phyloP scores from a whole-genome alignment of 2,888 invertebrate species.

The Noctua comes region DNA sequence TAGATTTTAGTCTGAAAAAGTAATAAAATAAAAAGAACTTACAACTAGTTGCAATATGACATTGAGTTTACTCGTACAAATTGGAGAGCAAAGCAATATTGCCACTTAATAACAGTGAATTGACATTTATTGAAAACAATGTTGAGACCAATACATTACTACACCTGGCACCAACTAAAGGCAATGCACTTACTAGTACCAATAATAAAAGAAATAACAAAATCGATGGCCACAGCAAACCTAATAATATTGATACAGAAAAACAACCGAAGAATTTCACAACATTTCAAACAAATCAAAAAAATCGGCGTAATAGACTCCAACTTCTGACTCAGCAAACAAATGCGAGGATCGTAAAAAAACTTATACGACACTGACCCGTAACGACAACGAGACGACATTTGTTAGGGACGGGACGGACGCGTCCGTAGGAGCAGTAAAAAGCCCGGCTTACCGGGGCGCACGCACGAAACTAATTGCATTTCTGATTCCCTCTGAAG shows the following conservation, averaged over 20 bases:
- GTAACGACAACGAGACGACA: conserved; percentile 68
- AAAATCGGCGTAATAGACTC: conserved; percentile 37
- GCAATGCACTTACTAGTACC: neutral
- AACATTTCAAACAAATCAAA: conserved; percentile 38
- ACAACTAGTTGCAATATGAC: neutral
- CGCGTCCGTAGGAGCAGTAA: conserved; percentile 67
- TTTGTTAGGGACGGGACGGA: conserved; percentile 66
- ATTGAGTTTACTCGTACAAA: neutral
- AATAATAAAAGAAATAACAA: neutral
- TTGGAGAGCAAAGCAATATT: conserved; percentile 5
- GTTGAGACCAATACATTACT: neutral
- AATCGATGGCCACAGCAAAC: neutral
- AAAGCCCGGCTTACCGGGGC: conserved; percentile 74
- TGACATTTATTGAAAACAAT: conserved; percentile 17
- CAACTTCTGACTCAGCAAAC: conserved; percentile 63
- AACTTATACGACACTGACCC: conserved; percentile 68
- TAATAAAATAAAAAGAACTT: conserved; percentile 3
- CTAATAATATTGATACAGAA: neutral
- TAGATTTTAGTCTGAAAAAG: neutral
- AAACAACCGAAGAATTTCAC: neutral
- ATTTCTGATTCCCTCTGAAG: conserved; percentile 86
- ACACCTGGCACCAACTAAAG: conserved; percentile 22
- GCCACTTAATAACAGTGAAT: conserved; percentile 15
- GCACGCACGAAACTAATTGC: conserved; percentile 85
- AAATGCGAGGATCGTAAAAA: conserved; percentile 67